Conservation (phyloP, 2,888 invertebrate genomes). For the Lamellibrachia satsuma region DNA sequence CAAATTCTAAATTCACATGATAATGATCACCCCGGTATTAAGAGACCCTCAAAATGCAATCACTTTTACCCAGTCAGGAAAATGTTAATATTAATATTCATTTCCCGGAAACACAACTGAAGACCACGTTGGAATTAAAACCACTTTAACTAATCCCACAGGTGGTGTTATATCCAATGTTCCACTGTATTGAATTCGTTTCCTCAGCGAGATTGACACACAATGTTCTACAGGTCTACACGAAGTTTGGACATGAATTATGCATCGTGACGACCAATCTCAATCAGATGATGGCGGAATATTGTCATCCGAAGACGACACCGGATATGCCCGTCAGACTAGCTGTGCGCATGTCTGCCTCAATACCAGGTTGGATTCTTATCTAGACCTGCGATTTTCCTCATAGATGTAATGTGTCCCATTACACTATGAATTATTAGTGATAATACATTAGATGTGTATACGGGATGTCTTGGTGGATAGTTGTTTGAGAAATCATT, state of each 20-base stretch:
- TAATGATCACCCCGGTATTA: too few relatives aligned
- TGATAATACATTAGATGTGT: not conserved
- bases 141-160: too few relatives aligned
- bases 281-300: constrained; percentile 57
- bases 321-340: constrained; percentile 57
- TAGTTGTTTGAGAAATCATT: not conserved
- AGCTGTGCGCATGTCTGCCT: constrained; percentile 60
- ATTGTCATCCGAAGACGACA: constrained; percentile 61
- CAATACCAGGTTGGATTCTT: constrained; percentile 54
- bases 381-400: not conserved
- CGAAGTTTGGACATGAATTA: constrained; percentile 52
- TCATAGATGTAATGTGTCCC: not conserved
- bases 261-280: constrained; percentile 61
- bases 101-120: too few relatives aligned
- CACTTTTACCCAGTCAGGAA: too few relatives aligned
- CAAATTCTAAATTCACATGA: too few relatives aligned
- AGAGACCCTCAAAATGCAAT: too few relatives aligned
- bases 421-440: not conserved
- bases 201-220: not conserved
- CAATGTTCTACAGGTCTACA: constrained; percentile 37
- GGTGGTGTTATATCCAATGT: too few relatives aligned
- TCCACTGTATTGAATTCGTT: not conserved
- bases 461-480: not conserved
- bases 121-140: too few relatives aligned
- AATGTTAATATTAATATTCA: too few relatives aligned